Base-by-base conservation (phyloP, 2,888 invertebrate species). In the Ceraclea dissimilis region DNA sequence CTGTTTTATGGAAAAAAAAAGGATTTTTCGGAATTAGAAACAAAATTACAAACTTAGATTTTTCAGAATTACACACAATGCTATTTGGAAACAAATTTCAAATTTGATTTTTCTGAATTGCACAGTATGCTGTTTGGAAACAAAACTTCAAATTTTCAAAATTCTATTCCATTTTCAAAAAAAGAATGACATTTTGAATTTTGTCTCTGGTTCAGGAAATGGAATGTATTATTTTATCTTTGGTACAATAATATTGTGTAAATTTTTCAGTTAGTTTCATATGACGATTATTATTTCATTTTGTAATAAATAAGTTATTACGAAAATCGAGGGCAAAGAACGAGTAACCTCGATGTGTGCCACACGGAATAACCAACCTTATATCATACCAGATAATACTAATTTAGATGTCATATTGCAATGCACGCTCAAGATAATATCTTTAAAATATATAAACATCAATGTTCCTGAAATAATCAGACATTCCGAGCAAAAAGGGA, bases 301-400 rank as follows among this genome's bases (percentile, higher is more conserved):
- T 26, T 26, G 26, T 26, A 26, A 26, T 26, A 26, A 26, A 39
- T 39, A 16, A 19, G 20, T 17, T 46, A 16, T 49, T 17, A 49
- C 49, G 49, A 49, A 49, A 49, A 49, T n/a, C 13, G 13, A 20
- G 49, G 26, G 17, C 26, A 20, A 22, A 5, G 49, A 21, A 49
- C 49, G 17, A 13, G 22, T 26, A 16, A 49, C 49, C 49, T 49
- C 49, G 17, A 26, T 49, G 49, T n/a, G 4, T n/a, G 17, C 2
- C 22, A 16, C 26, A 49, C 11, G 22, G 33, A 13, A 49, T 48
- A 54, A 26, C 31, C 49, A 17, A 49, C 49, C 19, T 49, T 47
- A 47, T 18, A 47, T 43, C 43, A 26, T 26, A 43, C 13, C 4
- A 13, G 43, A 5, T 46, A 19, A 13, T 16, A 19, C 4, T 18